Base-by-base conservation (phyloP, 2,888 invertebrate species). In the Hirtodrosophila histrioides region DNA sequence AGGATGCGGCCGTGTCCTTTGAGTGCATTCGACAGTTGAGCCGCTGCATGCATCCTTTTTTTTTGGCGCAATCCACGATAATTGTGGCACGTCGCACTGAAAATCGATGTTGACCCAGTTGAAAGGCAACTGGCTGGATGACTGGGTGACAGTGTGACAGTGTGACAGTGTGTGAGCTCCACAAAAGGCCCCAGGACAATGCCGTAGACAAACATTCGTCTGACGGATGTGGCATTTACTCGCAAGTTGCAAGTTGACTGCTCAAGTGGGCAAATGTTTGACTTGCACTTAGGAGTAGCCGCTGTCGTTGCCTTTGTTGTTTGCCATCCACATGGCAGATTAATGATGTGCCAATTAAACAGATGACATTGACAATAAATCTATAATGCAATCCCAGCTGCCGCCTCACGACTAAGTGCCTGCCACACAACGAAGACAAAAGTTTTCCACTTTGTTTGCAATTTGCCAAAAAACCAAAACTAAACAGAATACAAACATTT, bases 81-180 rank as follows among this genome's bases (percentile, higher is more conserved):
- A 88, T 82, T 86, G 81, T 78, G 78, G 84, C 85, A 88, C 86
- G 78, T 78, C 72, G 78, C 82, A 54, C 51, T 68, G 64, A 84
- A 88, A 88, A 88, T 88, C 87, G 84, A 84, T 84, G 88, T 57
- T 88, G 84, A 84, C 84, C 84, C 86, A 84, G 84, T 88, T 84
- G 53, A 80, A 50, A 64, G 56, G 27, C 63, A 55, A 36, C 39
- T 36, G 29, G 24, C 12, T 31, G 48, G 37, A 36, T 57, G 48
- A 48, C 36, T 49, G 57, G 36, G 4, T 49, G 37, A 10, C 23
- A 31, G 4, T 39, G 35, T 3, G n/a, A n/a, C n/a, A n/a, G 10
- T n/a, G 24, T 9, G n/a, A 24, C 45, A 2, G 58, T 17, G 17
- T 17, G 17, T 17, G 2, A 17, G 27, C 63, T 46, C 11, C 31